These are phyloP conservation scores for Erebia epiphron DNA, from an alignment of 2,888 invertebrate genomes.

Conservation along the genomic window DNA sequence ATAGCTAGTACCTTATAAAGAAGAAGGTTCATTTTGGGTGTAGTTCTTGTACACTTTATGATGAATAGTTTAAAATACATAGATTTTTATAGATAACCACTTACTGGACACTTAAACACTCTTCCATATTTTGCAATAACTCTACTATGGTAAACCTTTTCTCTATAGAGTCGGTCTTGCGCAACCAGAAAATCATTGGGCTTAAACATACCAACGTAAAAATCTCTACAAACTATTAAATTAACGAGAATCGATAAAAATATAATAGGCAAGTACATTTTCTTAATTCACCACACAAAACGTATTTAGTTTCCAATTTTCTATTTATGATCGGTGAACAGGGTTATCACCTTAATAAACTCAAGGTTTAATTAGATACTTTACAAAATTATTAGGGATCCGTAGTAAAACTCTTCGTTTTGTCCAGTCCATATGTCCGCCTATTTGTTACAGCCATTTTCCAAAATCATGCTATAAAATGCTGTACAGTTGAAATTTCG, in stretches of 20 bases:
- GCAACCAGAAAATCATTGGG: conserved; percentile 64
- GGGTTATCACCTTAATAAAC: not conserved
- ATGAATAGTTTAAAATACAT: too few relatives aligned
- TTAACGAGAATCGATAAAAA: conserved; percentile 21
- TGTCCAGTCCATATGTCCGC: too few relatives aligned
- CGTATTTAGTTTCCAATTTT: not conserved
- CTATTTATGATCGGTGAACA: not conserved
- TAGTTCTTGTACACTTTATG: too few relatives aligned
- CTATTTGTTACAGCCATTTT: too few relatives aligned
- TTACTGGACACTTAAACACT: conserved; percentile 63
- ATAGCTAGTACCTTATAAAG: too few relatives aligned
- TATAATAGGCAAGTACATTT: conserved; percentile 24
- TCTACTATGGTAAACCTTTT: conserved; percentile 47
- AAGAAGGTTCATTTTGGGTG: too few relatives aligned
- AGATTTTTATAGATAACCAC: too few relatives aligned
- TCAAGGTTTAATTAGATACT: not conserved
- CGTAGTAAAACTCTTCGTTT: too few relatives aligned
- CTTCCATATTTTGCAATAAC: conserved; percentile 61
- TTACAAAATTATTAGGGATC: not conserved
- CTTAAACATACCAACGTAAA: conserved; percentile 66
- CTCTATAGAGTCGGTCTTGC: conserved; percentile 61
- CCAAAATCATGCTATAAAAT: too few relatives aligned
- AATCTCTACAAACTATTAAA: conserved; percentile 53
- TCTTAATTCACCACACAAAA: not conserved
- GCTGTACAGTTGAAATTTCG: too few relatives aligned